Base-by-base conservation (phyloP, 1,140 invertebrate genomes). In the Drosophila nikananu region DNA sequence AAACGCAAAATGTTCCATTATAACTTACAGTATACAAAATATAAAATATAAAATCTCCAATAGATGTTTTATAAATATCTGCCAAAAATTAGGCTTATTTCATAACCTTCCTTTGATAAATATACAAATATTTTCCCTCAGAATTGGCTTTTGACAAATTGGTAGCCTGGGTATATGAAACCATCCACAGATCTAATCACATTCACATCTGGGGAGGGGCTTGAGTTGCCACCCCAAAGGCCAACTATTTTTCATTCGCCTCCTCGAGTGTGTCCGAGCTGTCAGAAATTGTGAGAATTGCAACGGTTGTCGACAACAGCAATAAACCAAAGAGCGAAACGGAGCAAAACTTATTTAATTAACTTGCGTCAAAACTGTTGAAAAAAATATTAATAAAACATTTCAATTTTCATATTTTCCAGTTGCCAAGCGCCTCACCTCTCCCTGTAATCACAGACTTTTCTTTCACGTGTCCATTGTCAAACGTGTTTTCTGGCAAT, bases 381-480 rank as follows among this genome's bases (percentile, higher is more conserved):
- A 89, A 89, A 54, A 54, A 83, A 81, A 78, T 81, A 78, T 87
- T 87, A 89, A 81, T 87, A 81, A 89, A 87, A 87, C 83, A 89
- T 87, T 87, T 87, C 77, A 87, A 87, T 87, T 89, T 89, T 81
- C 81, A 64, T 73, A 79, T 77, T 67, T 77, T 55, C n/a, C 23
- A 46, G 19, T 44, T 17, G 58, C 61, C 74, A 78, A 80, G 64
- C 21, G 63, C 49, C 62, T 48, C 58, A 52, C 48, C 27, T 62
- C n/a, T 61, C 21, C 41, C 12, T 30, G 48, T 49, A 39, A 30
- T 52, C 30, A 37, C 32, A 39, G 39, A 12, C n/a, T 62, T 73
- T 73, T 55, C 49, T 21, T 15, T 35, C 55, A 21, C 23, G 12
- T 21, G 51, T 49, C 21, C 41, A 51, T 76, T 65, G 51, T 32